Percentiles rank a stretch among this genome's conserved stretches.
Evolutionary conservation across 2,113 vertebrate species (phyloP).

Genomic region (Glaucidium brasilianum): DNA sequence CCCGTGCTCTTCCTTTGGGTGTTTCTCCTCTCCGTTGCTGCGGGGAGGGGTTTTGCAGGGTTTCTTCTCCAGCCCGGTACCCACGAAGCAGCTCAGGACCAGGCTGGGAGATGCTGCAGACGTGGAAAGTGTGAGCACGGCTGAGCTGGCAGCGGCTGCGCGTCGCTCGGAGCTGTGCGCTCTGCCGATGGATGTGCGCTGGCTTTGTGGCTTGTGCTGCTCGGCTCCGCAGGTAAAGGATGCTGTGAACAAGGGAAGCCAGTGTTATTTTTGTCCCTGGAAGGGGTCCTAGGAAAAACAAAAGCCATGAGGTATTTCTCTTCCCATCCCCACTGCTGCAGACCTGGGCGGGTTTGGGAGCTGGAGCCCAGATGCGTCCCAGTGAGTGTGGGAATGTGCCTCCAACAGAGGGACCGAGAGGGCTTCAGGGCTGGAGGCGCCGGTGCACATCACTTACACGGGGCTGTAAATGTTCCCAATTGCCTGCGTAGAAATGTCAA

Average conservation of each 20-base stretch:
- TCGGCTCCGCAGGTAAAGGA: background rate
- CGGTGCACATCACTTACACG: rapidly evolving
- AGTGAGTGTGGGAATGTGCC: rapidly evolving
- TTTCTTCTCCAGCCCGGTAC: background rate
- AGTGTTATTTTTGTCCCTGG: background rate
- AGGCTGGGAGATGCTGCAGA: background rate
- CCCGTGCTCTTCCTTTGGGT: rapidly evolving
- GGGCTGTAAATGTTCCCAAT: background rate
- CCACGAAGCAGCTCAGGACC: background rate
- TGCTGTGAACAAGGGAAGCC: background rate
- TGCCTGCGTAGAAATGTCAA: rapidly evolving
- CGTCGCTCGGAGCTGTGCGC: background rate
- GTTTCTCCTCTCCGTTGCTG: background rate
- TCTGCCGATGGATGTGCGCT: background rate
- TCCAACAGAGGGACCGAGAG: background rate
- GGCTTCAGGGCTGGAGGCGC: background rate
- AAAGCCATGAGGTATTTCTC: background rate
- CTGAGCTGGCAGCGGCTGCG: background rate
- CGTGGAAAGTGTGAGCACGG: background rate
- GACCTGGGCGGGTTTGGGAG: background rate
- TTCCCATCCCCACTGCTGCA: background rate
- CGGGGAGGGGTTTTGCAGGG: background rate
- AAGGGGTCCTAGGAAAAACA: background rate
- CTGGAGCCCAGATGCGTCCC: background rate
- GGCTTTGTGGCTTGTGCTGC: background rate